Evolutionary conservation across 2,797 vertebrate genomes (phyloP), one percentile per base, ranked within the genome.

Genomic region (Momotus momota): DNA sequence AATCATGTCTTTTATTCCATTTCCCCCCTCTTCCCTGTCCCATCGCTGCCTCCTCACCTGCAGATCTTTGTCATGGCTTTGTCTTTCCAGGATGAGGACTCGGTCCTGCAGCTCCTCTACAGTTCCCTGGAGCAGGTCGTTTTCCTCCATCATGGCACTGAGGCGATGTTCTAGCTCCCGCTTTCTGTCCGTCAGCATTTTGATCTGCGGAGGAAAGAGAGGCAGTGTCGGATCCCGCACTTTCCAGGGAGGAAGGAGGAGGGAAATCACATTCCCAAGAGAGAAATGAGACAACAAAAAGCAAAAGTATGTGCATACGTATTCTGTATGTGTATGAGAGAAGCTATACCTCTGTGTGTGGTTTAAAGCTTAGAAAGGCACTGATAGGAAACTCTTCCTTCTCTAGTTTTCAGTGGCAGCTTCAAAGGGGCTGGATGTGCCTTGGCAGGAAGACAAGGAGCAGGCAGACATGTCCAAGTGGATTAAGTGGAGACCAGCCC

Each of bases 121-220:
- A 0, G 99, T 98, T 40, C 98, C 99, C 96, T 99, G 99, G 85
- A 99, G 98, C 91, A 99, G 97, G 94, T 99, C 98, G 0, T 99
- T 99, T 91, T 99, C 99, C 97, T 99, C 99, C 91, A 99, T 98
- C 95, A 99, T 98, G 67, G 98, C 97, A 23, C 98, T 98, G 70
- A 99, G 98, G 29, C 98, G 98, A 18, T 97, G 98, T 89, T 99
- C 99, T 96, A 99, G 97, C 96, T 99, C 99, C 95, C 98, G 98
- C 97, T 99, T 99, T 92, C 98, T 98, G 96, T 99, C 99, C 0
- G 99, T 99, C 97, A 99, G 98, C 99, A 99, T 99, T 97, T 99
- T 99, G 97, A 99, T 99, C 99, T 99, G 97, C 29, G 60, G 96
- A 73, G 77, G 73, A 29, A 78, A 58, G 81, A 97, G 64, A 93